Evolutionary conservation across 1,140 invertebrate species (phyloP).

Genomic region (Nomia melanderi): DNA sequence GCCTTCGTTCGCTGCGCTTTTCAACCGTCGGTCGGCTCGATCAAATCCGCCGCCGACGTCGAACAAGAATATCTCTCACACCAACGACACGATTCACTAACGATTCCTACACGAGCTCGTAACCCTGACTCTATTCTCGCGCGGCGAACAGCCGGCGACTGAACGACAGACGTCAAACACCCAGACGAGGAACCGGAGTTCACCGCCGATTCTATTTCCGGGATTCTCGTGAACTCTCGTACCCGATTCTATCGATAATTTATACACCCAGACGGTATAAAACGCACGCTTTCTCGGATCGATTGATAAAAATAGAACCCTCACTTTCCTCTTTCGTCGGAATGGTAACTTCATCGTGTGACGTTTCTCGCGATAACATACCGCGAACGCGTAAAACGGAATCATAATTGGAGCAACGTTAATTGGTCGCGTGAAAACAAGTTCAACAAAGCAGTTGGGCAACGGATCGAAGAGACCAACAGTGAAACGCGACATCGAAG

Average conservation of each 20-base stretch:
- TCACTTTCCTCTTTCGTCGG: too few relatives aligned
- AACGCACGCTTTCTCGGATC: too few relatives aligned
- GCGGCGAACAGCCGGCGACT: background rate
- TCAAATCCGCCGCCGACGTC: background rate
- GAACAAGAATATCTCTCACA: conserved; percentile 12
- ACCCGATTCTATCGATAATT: background rate
- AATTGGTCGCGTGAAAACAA: too few relatives aligned
- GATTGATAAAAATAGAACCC: too few relatives aligned
- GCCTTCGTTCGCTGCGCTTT: conserved; percentile 27
- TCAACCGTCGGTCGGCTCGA: background rate
- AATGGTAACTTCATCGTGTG: too few relatives aligned
- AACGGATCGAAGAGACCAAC: background rate
- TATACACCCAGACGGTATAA: background rate
- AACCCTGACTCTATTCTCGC: background rate
- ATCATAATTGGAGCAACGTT: too few relatives aligned
- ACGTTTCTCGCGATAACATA: too few relatives aligned
- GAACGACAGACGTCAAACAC: conserved; percentile 8
- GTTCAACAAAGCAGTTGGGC: too few relatives aligned
- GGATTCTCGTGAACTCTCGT: background rate
- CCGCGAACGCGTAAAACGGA: too few relatives aligned
- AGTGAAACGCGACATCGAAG: background rate
- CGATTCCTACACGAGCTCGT: conserved; percentile 26
- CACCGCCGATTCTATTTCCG: background rate
- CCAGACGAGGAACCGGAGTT: background rate
- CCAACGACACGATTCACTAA: conserved; percentile 40